Evolutionary conservation across 1,140 invertebrate species (phyloP).

Genomic region (Ceratosolen fusciceps): DNA sequence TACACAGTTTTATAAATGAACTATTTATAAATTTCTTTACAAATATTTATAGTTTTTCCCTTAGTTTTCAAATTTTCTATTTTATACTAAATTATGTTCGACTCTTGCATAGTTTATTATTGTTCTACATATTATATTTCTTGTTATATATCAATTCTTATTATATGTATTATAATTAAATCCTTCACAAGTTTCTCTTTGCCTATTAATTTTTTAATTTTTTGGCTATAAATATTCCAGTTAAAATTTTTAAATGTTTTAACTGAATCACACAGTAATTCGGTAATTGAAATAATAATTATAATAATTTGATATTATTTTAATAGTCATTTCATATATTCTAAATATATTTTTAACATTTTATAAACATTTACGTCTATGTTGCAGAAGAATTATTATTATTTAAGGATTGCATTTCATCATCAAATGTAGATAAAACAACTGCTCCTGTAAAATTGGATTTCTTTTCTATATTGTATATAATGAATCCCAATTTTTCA

Average conservation of each 20-base stretch:
- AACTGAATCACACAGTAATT: conserved; percentile 30
- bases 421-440: conserved; percentile 47
- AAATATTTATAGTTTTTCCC: no score
- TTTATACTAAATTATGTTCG: background rate
- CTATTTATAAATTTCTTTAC: no score
- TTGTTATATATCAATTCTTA: background rate
- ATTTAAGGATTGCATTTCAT: no score
- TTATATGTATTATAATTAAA: background rate
- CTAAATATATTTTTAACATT: background rate
- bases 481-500: conserved; percentile 59
- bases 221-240: conserved; percentile 30
- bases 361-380: no score
- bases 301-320: background rate
- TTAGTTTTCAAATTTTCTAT: conserved; percentile 1
- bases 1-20: no score
- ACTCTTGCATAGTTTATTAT: no score
- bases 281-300: conserved; percentile 46
- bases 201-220: conserved; percentile 19
- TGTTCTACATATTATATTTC: no score
- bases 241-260: conserved; percentile 26
- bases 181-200: conserved; percentile 12
- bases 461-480: conserved; percentile 62
- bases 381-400: no score
- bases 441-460: conserved; percentile 61
- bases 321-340: conserved; percentile 3